Evolutionary conservation across 2,113 vertebrate genomes (phyloP).

Genomic region (Opisthocomus hoazin): DNA sequence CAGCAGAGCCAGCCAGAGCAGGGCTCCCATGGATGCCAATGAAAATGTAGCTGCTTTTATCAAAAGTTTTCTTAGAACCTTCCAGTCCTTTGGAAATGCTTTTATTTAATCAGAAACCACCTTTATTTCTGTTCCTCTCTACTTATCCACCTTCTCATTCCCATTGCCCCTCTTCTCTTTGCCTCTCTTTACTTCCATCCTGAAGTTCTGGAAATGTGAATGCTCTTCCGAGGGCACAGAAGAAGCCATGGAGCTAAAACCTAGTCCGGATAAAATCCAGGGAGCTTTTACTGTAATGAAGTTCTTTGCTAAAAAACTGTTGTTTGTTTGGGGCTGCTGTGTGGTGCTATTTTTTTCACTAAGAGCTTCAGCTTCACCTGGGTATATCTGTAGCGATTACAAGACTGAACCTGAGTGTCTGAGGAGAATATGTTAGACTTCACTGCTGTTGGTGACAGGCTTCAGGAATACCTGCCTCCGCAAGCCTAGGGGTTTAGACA

Average conservation of each 20-base stretch:
- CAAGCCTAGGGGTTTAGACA: neutral
- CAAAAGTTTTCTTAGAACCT: neutral
- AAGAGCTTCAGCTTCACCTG: neutral
- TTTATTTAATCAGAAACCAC: neutral
- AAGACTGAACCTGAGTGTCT: neutral
- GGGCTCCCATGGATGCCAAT: neutral
- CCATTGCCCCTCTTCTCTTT: neutral
- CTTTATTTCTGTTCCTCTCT: neutral
- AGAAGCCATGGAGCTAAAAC: neutral
- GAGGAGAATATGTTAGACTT: slow-evolving; percentile 1
- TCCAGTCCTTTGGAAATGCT: neutral
- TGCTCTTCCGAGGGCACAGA: neutral
- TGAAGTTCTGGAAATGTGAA: neutral
- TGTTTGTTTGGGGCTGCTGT: neutral
- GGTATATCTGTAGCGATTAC: neutral
- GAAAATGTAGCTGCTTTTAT: neutral
- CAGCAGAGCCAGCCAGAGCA: neutral
- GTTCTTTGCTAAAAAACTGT: neutral
- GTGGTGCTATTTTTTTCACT: neutral
- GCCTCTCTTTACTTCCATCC: neutral
- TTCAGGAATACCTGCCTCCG: neutral
- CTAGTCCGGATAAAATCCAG: neutral
- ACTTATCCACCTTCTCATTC: neutral
- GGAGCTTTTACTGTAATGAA: neutral
- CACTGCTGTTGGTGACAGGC: neutral